phyloP scores from a whole-genome alignment of 2,797 vertebrate species.

The Anisognathus igniventris region DNA sequence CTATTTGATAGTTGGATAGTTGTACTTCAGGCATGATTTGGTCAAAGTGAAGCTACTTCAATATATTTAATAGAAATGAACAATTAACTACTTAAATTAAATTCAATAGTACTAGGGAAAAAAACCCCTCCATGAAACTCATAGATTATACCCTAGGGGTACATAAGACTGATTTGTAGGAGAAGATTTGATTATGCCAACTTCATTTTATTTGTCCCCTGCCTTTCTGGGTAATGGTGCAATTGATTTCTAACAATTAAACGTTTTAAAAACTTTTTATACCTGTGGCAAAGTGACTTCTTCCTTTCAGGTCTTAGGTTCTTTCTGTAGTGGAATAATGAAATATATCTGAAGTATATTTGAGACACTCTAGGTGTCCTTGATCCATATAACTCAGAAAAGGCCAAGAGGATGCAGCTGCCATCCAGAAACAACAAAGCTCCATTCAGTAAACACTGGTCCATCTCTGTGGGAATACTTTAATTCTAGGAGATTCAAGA shows the following conservation, averaged over 20 bases:
- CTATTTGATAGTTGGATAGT: background rate
- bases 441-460: background rate
- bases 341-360: background rate
- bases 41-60: background rate
- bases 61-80: background rate
- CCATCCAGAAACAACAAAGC: background rate
- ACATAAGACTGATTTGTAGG: background rate
- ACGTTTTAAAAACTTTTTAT: background rate
- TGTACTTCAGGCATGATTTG: background rate
- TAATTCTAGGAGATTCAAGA: background rate
- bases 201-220: background rate
- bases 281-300: background rate
- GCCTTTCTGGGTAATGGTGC: background rate
- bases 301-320: background rate
- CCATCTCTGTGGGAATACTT: background rate
- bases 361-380: background rate
- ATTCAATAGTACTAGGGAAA: background rate
- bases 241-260: background rate
- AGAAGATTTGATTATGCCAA: background rate
- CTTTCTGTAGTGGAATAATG: background rate
- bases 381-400: background rate
- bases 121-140: background rate
- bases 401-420: background rate
- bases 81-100: background rate
- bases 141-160: background rate